phyloP scores from a whole-genome alignment of 2,888 invertebrate genomes.

The Tyria jacobaeae region DNA sequence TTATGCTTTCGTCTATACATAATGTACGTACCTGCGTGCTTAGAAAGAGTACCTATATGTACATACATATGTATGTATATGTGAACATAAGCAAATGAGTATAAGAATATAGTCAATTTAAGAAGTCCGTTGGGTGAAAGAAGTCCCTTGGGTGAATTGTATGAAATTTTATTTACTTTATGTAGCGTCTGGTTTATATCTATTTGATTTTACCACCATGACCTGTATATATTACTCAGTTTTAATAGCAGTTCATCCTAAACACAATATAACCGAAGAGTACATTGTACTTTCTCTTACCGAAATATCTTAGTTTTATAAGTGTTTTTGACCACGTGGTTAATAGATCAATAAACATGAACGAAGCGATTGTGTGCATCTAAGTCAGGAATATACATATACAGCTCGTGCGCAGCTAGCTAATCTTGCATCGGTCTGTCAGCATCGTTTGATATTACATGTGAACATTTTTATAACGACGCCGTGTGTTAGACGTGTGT shows the following conservation, averaged over 20 bases:
- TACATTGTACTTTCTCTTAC: slow-evolving; percentile 7
- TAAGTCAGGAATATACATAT: slow-evolving; percentile 31
- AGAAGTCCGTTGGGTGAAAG: not conserved
- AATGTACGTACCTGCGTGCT: too few species aligned
- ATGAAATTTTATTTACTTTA: not conserved
- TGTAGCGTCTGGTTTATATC: not conserved
- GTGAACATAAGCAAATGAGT: too few species aligned
- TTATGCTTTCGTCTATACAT: too few species aligned
- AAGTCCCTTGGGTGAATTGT: not conserved
- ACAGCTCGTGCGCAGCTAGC: slow-evolving; percentile 43
- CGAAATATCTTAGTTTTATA: slow-evolving; percentile 6
- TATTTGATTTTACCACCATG: not conserved
- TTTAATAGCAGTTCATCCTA: not conserved
- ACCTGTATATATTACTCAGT: not conserved
- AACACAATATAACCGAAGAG: not conserved
- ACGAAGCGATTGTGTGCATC: slow-evolving; percentile 20
- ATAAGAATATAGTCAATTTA: not conserved
- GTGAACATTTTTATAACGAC: slow-evolving; percentile 37
- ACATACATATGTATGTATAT: too few species aligned
- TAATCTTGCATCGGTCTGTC: slow-evolving; percentile 54
- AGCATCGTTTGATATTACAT: slow-evolving; percentile 27
- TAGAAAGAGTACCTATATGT: too few species aligned
- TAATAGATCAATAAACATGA: slow-evolving; percentile 25
- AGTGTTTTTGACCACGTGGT: slow-evolving; percentile 9
- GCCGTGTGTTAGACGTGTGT: slow-evolving; percentile 28